A percentile compares a stretch with the other conserved stretches of the same genome.
Conservation (phyloP, 1,140 invertebrate species). For the Melipona quadrifasciata region DNA sequence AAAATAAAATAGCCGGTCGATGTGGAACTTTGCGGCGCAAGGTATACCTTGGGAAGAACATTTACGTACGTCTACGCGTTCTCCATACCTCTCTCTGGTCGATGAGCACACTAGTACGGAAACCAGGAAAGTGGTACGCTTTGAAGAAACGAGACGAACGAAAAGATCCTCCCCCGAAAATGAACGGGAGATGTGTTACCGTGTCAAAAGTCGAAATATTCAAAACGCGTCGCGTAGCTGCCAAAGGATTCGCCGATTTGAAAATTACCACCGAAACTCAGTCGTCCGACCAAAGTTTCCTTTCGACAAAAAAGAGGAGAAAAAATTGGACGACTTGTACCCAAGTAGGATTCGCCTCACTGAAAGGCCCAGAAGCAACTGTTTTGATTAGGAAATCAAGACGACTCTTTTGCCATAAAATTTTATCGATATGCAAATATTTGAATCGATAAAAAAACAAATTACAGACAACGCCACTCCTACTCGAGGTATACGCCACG, state of each 20-base stretch:
- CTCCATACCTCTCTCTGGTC: background rate
- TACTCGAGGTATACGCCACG: too few species aligned
- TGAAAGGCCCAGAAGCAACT: too few species aligned
- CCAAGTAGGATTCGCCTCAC: too few species aligned
- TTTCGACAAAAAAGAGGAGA: background rate
- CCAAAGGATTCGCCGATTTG: background rate
- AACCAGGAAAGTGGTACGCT: too few species aligned
- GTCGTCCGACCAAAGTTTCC: background rate
- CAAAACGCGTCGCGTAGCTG: background rate
- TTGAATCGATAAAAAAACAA: too few species aligned
- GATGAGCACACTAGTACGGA: background rate
- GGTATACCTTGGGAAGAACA: conserved; percentile 5
- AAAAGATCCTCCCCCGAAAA: conserved; percentile 10
- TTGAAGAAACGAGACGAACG: background rate
- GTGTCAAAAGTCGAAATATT: background rate
- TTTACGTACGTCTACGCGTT: background rate
- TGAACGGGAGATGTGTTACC: background rate
- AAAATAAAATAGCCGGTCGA: conserved; percentile 30
- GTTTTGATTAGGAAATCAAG: too few species aligned
- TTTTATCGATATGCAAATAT: too few species aligned
- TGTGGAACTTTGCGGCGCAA: background rate
- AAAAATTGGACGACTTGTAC: too few species aligned
- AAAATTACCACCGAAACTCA: background rate
- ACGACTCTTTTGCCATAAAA: too few species aligned
- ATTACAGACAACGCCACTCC: too few species aligned